These are phyloP conservation scores for Jacana jacana DNA, from an alignment of 2,113 vertebrate species.

Conservation along the genomic window DNA sequence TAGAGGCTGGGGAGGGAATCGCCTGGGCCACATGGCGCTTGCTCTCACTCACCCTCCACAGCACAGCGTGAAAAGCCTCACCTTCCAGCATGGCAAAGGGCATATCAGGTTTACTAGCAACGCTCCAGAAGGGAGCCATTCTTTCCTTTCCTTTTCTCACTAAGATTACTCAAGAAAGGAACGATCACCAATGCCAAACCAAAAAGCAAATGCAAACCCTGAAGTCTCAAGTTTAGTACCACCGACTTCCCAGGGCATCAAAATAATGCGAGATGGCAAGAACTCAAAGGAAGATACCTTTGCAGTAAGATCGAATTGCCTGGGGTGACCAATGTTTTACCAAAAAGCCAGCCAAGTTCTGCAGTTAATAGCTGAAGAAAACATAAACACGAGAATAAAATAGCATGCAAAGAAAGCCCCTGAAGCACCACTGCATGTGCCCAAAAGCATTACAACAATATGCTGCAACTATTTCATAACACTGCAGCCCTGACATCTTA, in stretches of 20 bases:
- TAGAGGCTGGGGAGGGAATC: neutral
- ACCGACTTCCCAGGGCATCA: neutral
- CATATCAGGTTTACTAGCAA: neutral
- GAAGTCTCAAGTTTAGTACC: neutral
- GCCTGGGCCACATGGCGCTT: neutral
- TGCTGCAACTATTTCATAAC: slow-evolving; percentile 9
- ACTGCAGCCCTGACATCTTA: neutral
- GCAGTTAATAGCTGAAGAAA: slow-evolving; percentile 29
- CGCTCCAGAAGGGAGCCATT: too few relatives aligned
- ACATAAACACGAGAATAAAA: neutral
- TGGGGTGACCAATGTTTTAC: slow-evolving; percentile 24
- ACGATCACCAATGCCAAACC: neutral
- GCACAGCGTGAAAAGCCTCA: neutral
- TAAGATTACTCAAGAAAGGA: neutral
- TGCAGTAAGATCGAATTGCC: slow-evolving; percentile 12
- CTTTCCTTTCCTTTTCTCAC: too few relatives aligned
- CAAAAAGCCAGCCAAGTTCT: neutral
- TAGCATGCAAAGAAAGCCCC: neutral
- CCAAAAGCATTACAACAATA: neutral
- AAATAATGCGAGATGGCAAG: slow-evolving; percentile 5
- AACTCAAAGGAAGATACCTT: neutral
- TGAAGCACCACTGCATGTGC: neutral
- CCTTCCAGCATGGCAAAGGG: neutral
- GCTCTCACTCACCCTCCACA: neutral
- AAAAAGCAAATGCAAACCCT: neutral